These are phyloP conservation scores for Orthosia gothica DNA, from an alignment of 2,888 invertebrate genomes.

Conservation along the genomic window DNA sequence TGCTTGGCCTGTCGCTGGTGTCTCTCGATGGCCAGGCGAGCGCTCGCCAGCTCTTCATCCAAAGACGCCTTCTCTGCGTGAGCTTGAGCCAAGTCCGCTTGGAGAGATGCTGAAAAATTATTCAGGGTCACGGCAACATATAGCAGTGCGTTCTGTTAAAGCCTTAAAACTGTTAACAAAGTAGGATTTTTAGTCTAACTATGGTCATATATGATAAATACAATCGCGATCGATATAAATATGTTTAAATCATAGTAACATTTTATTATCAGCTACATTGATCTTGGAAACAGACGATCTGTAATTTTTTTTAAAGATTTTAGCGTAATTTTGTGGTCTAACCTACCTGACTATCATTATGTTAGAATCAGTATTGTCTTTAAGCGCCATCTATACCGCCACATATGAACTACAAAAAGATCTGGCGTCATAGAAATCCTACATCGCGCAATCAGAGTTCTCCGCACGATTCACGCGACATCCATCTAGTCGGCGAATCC, in stretches of 20 bases:
- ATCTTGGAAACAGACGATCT: not conserved
- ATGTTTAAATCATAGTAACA: not conserved
- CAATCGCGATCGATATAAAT: too few species aligned
- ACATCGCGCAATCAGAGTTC: too few species aligned
- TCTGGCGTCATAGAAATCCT: too few species aligned
- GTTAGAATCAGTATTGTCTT: not conserved
- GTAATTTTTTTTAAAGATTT: not conserved
- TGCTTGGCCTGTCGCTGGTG: constrained; percentile 95
- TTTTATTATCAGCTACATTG: not conserved
- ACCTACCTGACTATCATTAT: not conserved
- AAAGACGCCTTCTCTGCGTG: constrained; percentile 95
- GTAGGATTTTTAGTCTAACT: not conserved
- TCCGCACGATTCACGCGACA: too few species aligned
- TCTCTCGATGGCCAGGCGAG: constrained; percentile 93
- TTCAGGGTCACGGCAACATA: not conserved
- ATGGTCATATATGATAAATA: too few species aligned
- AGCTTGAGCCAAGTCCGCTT: constrained; percentile 95
- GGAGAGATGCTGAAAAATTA: constrained; percentile 92
- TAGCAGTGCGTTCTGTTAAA: not conserved
- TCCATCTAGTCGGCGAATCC: too few species aligned
- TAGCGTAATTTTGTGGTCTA: not conserved
- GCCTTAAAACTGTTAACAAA: not conserved
- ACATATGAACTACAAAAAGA: too few species aligned
- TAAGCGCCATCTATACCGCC: too few species aligned
- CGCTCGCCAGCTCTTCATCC: constrained; percentile 95